Evolutionary conservation across 1,140 invertebrate genomes (phyloP), one percentile per base, ranked within the genome.

Genomic region (Sinella curviseta): DNA sequence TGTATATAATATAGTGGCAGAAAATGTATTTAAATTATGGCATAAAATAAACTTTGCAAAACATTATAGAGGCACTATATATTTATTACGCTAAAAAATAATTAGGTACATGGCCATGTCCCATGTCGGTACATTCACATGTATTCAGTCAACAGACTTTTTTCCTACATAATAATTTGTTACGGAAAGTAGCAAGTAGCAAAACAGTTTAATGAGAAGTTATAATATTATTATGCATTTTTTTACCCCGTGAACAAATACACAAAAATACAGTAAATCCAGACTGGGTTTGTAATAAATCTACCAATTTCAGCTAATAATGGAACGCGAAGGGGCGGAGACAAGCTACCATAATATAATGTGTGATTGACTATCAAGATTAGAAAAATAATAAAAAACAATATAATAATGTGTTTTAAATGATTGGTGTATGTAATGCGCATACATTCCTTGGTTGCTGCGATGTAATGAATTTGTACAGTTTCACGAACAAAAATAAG

Each of bases 291-390:
- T 60, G 55, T 60, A 12, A 24, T 60, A 60, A 60, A 60, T 60
- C 14, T 26, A 60, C 3, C 14, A 24, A 60, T 60, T 60, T 17
- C 4, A 60, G 24, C 14, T 60, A n/a, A n/a, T 60, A 60, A 60
- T 60, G 55, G 55, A 60, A 60, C 55, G 55, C 55, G 55, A 60
- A 60, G 55, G 55, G 55, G 55, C 55, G 55, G 55, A 24, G 55
- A 60, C 55, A 17, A 24, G 55, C 3, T n/a, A n/a, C n/a, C n/a
- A n/a, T n/a, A n/a, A n/a, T n/a, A n/a, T n/a, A n/a, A n/a, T n/a
- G n/a, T n/a, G 24, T 17, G 55, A 60, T 60, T 14, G 24, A 24
- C 3, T 24, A 60, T 60, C 55, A 60, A 60, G 55, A 60, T 60
- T 48, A 17, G 4, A 48, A 60, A 60, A n/a, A n/a, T 24, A 60